Evolutionary conservation across 2,888 invertebrate genomes (phyloP).

Genomic region (Xylota segnis): DNA sequence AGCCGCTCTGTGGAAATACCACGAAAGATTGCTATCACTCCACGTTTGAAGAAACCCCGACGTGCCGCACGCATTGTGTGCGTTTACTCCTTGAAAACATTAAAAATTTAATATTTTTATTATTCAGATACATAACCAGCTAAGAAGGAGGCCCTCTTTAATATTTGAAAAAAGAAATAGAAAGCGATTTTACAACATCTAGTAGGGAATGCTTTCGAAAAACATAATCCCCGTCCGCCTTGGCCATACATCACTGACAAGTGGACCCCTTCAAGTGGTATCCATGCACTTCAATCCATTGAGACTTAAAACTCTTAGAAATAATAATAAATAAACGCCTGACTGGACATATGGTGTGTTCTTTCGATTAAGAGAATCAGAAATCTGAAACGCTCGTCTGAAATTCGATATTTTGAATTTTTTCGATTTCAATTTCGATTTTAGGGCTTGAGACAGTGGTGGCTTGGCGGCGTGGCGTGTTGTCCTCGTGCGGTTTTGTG

Average conservation of each 20-base stretch:
- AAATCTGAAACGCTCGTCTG: slow-evolving; percentile 26
- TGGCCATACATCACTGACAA: slow-evolving; percentile 52
- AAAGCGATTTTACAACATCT: slow-evolving; percentile 22
- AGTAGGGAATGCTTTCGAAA: slow-evolving; percentile 42
- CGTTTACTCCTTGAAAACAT: slow-evolving; percentile 6
- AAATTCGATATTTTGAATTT: slow-evolving; percentile 53
- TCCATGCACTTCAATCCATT: slow-evolving; percentile 57
- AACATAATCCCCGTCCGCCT: slow-evolving; percentile 50
- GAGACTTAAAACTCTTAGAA: slow-evolving; percentile 46
- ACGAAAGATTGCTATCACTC: slow-evolving; percentile 16
- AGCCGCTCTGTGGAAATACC: slow-evolving; percentile 17
- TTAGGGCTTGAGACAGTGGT: neutral
- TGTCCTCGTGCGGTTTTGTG: slow-evolving; percentile 45
- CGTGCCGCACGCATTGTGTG: slow-evolving; percentile 21
- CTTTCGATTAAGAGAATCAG: neutral
- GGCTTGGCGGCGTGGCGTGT: neutral
- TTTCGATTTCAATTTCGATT: slow-evolving; percentile 35
- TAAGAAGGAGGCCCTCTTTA: neutral
- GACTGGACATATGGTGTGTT: slow-evolving; percentile 36
- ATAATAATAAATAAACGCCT: slow-evolving; percentile 58
- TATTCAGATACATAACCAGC: slow-evolving; percentile 6
- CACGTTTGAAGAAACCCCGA: slow-evolving; percentile 1
- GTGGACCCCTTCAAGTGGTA: slow-evolving; percentile 66
- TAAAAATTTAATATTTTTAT: slow-evolving; percentile 28
- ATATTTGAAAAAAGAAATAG: slow-evolving; percentile 34